Conservation (phyloP, 2,888 invertebrate species). For the Himalopsyche tibetana region DNA sequence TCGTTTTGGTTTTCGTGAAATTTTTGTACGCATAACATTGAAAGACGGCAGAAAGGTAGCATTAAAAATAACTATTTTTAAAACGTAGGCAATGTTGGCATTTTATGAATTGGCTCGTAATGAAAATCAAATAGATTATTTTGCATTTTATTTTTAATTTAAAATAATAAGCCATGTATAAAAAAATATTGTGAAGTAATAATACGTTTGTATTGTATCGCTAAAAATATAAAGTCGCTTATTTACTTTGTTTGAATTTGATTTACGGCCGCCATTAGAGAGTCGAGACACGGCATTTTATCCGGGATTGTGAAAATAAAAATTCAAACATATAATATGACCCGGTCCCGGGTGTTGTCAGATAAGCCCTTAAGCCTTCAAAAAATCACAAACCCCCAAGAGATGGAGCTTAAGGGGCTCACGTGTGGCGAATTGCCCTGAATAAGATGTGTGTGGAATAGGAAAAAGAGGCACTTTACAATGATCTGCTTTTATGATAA, state of each 20-base stretch:
- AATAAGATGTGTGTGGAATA: constrained; percentile 13
- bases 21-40: no score
- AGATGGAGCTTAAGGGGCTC: constrained; percentile 1
- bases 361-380: constrained; percentile 10
- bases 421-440: constrained; percentile 7
- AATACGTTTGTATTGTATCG: no score
- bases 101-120: no score
- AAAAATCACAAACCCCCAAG: constrained; percentile 6
- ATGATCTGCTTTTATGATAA: constrained; percentile 22
- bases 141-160: no score
- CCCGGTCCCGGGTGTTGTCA: constrained; percentile 19
- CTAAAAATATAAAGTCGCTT: no score
- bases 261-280: neutral
- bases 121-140: no score
- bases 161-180: no score
- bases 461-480: neutral
- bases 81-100: no score
- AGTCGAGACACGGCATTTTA: constrained; percentile 8
- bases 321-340: constrained; percentile 22
- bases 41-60: no score
- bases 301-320: constrained; percentile 6
- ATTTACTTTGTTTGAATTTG: neutral
- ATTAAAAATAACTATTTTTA: no score
- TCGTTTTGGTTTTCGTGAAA: no score
- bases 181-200: no score